A percentile compares a stretch with the other conserved stretches of the same genome.
Evolutionary conservation across 2,797 vertebrate genomes (phyloP).

Genomic region (Uromys caudimaculatus): DNA sequence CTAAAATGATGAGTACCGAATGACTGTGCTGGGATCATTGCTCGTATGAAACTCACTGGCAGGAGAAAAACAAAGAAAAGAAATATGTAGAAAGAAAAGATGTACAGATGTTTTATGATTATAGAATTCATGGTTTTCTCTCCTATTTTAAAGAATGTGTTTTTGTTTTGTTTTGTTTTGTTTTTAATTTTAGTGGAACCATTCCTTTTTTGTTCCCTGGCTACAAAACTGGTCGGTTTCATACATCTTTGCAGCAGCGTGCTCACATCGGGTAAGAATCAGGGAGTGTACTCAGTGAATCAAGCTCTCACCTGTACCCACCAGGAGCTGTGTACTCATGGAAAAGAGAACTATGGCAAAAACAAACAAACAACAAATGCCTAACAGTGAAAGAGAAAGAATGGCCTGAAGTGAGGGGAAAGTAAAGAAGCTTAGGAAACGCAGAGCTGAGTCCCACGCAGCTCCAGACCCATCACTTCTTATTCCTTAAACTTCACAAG

Average conservation of each 20-base stretch:
- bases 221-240: background rate
- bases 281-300: background rate
- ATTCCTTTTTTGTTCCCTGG: background rate
- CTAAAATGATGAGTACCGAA: conserved; percentile 31
- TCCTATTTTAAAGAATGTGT: background rate
- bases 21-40: background rate
- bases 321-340: background rate
- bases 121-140: background rate
- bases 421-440: rapidly evolving
- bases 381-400: background rate
- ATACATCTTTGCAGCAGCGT: background rate
- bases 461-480: rapidly evolving
- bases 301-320: background rate
- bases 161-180: background rate
- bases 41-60: conserved; percentile 26
- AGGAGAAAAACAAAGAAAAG: background rate
- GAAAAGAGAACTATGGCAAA: background rate
- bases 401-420: background rate
- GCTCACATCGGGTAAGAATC: background rate
- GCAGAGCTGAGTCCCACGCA: background rate
- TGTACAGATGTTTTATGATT: background rate
- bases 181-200: background rate
- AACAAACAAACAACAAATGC: background rate
- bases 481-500: rapidly evolving
- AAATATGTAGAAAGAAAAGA: conserved; percentile 14